phyloP scores from a whole-genome alignment of 2,888 invertebrate species.

The Brenthis daphne region DNA sequence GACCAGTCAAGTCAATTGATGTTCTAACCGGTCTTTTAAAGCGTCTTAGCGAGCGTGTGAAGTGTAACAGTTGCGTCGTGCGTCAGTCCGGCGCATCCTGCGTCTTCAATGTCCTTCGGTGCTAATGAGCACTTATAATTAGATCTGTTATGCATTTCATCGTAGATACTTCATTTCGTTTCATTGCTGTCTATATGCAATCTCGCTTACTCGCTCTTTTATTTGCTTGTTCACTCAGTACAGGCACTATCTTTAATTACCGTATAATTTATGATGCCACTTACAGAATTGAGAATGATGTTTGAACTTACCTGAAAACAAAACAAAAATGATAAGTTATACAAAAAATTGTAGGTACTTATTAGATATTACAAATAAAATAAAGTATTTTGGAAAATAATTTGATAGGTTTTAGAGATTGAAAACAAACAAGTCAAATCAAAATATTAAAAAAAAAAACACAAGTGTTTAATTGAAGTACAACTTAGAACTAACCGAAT shows the following conservation, averaged over 20 bases:
- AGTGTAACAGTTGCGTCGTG: constrained; percentile 55
- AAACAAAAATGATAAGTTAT: constrained; percentile 11
- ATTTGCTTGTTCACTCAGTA: not conserved
- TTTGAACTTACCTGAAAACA: constrained; percentile 33
- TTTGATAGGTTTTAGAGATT: not conserved
- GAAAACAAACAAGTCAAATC: constrained; percentile 23
- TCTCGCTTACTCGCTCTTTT: constrained; percentile 3
- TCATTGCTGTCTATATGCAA: constrained; percentile 10
- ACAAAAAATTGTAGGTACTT: not conserved
- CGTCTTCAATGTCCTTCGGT: constrained; percentile 51
- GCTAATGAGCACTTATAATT: constrained; percentile 63
- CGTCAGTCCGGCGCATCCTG: constrained; percentile 57
- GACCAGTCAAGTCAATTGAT: not conserved
- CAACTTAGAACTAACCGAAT: constrained; percentile 41
- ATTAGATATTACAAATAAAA: not conserved
- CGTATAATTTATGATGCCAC: not conserved
- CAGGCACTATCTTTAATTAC: constrained; percentile 1
- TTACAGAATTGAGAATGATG: not conserved
- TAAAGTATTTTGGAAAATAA: not conserved
- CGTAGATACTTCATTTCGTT: constrained; percentile 37
- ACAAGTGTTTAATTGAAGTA: constrained; percentile 35
- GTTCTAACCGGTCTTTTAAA: constrained; percentile 9
- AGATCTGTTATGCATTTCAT: constrained; percentile 48
- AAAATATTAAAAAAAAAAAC: constrained; percentile 30
- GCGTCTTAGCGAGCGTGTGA: constrained; percentile 54